phyloP scores from a whole-genome alignment of 1,140 invertebrate genomes.

The Argopecten irradians region DNA sequence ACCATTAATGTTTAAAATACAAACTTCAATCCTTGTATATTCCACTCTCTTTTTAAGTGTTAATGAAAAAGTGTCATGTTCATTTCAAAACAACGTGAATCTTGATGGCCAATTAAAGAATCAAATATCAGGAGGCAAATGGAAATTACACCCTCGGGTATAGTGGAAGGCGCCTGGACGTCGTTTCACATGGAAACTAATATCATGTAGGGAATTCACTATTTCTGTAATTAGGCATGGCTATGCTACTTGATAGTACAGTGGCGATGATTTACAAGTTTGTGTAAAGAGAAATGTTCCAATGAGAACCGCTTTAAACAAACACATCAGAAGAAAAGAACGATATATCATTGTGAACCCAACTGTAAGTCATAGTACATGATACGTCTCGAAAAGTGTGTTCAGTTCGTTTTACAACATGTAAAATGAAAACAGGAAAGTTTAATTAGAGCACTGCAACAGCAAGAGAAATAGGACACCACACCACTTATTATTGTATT shows the following conservation, averaged over 20 bases:
- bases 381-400: no score
- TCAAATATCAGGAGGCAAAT: neutral
- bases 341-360: no score
- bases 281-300: neutral
- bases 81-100: neutral
- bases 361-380: no score
- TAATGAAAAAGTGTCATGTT: slow-evolving; percentile 17
- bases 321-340: no score
- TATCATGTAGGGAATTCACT: neutral
- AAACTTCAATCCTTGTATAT: no score
- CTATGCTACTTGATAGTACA: neutral
- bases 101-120: neutral
- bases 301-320: no score
- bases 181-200: neutral
- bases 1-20: no score
- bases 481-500: no score
- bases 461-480: no score
- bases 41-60: neutral
- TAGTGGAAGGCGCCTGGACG: neutral
- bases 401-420: no score
- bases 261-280: neutral
- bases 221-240: neutral
- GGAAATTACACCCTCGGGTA: neutral
- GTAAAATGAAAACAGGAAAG: no score
- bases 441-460: no score